Evolutionary conservation across 2,888 invertebrate genomes (phyloP).

Genomic region (Lithophane semibrunnea): DNA sequence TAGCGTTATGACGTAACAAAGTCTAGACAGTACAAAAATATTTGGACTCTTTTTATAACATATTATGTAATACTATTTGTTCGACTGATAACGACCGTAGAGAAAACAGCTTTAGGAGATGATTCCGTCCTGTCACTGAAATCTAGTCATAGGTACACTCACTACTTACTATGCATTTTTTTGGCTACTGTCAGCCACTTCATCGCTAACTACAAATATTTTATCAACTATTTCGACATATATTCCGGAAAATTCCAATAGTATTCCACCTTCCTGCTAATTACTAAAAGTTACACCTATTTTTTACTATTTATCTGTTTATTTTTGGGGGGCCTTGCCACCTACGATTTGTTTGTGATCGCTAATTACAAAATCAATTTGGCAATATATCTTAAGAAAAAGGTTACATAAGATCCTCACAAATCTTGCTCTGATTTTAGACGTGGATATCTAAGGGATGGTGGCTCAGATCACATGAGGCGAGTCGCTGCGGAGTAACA

Average conservation of each 20-base stretch:
- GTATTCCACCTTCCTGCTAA: background rate
- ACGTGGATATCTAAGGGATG: background rate
- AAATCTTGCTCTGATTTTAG: background rate
- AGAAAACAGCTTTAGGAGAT: background rate
- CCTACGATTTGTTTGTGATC: background rate
- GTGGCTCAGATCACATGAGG: no score
- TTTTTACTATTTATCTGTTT: background rate
- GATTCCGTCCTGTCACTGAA: background rate
- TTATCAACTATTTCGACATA: background rate
- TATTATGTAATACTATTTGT: background rate
- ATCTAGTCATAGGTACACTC: background rate
- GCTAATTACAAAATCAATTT: conserved; percentile 43
- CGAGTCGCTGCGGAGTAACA: no score
- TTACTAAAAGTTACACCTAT: background rate
- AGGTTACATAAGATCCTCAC: background rate
- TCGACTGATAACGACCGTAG: background rate
- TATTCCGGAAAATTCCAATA: background rate
- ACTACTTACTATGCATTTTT: no score
- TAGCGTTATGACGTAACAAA: background rate
- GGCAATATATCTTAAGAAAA: conserved; percentile 14
- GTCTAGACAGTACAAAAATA: conserved; percentile 23
- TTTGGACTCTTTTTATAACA: conserved; percentile 1
- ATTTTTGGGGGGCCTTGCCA: conserved; percentile 34
- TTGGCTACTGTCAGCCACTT: no score
- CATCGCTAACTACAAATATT: background rate